phyloP scores from a whole-genome alignment of 2,888 invertebrate species.

The Clistopyga incitator region DNA sequence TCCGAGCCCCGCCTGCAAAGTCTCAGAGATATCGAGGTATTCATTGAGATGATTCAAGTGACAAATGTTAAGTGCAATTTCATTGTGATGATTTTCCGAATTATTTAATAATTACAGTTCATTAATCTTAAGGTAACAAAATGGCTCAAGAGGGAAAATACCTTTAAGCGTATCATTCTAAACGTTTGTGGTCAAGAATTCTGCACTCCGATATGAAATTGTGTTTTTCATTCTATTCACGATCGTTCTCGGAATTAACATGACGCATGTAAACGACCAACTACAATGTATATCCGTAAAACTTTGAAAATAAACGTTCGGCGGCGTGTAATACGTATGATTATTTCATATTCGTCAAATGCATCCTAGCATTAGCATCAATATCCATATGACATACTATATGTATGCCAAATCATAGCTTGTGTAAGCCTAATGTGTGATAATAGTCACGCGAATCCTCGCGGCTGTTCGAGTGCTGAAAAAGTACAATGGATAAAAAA shows the following conservation, averaged over 20 bases:
- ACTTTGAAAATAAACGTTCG: slow-evolving; percentile 10
- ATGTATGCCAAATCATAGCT: slow-evolving; percentile 11
- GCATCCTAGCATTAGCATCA: slow-evolving; percentile 11
- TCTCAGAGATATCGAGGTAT: too few species aligned
- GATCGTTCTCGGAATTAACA: neutral
- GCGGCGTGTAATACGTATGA: neutral
- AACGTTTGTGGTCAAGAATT: neutral
- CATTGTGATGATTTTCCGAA: too few species aligned
- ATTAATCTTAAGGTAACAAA: too few species aligned
- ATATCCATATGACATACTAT: neutral
- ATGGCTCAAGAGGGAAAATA: too few species aligned
- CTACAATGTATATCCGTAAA: slow-evolving; percentile 21
- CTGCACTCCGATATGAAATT: neutral
- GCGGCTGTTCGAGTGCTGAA: neutral
- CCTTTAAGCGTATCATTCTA: too few species aligned
- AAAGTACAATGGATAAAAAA: neutral
- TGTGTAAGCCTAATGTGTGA: slow-evolving; percentile 9
- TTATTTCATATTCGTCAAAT: neutral
- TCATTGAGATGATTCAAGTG: too few species aligned
- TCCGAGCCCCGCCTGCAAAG: neutral
- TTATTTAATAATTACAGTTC: too few species aligned
- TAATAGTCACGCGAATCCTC: slow-evolving; percentile 35
- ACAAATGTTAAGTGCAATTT: too few species aligned
- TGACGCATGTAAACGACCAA: neutral
- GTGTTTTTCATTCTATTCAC: neutral